These are phyloP conservation scores for Troides oblongomaculatus DNA, from an alignment of 2,888 invertebrate genomes.

Conservation along the genomic window DNA sequence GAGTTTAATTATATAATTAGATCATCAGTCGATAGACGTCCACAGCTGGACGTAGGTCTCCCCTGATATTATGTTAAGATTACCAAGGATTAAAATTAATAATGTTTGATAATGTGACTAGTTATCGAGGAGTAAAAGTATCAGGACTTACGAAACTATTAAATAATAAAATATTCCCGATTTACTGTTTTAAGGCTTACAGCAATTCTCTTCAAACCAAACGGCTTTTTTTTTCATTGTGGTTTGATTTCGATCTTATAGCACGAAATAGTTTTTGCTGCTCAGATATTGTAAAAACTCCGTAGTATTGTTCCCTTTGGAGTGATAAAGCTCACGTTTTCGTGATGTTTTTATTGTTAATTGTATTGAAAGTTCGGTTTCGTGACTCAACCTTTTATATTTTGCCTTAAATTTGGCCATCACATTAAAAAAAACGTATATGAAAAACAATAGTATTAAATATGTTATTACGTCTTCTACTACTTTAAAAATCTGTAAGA, in stretches of 20 bases:
- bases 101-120: background rate
- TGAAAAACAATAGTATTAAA: background rate
- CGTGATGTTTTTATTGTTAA: slow-evolving; percentile 23
- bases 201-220: background rate
- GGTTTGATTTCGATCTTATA: background rate
- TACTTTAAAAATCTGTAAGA: background rate
- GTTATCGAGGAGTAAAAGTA: background rate
- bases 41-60: background rate
- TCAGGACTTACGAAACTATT: background rate
- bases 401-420: slow-evolving; percentile 14
- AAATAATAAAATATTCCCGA: background rate
- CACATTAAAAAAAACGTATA: background rate
- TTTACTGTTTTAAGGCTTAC: background rate
- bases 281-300: background rate
- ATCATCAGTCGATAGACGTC: too few relatives aligned
- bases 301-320: slow-evolving; percentile 15
- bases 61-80: background rate
- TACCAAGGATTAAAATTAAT: background rate
- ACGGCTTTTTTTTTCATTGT: background rate
- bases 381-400: slow-evolving; percentile 23
- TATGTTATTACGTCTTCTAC: background rate
- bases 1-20: background rate
- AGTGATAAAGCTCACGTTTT: slow-evolving; percentile 27
- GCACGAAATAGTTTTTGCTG: background rate
- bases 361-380: slow-evolving; percentile 15